phyloP scores from a whole-genome alignment of 2,888 invertebrate genomes.

The Gymnoscelis rufifasciata region DNA sequence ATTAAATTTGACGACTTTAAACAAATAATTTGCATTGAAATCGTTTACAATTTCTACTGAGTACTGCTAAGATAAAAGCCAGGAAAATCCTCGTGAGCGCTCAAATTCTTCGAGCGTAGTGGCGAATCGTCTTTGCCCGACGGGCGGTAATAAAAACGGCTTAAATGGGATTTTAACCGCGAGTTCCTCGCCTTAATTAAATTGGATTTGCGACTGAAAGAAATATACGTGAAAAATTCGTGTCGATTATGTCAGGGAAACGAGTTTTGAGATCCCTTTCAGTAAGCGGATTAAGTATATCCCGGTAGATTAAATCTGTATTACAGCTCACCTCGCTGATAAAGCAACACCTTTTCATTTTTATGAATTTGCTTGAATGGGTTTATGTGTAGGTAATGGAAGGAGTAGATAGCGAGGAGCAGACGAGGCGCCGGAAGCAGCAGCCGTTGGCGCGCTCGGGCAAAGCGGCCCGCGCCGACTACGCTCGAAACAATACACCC shows the following conservation, averaged over 20 bases:
- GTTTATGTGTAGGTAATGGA: slow-evolving; percentile 5
- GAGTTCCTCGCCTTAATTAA: slow-evolving; percentile 78
- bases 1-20: slow-evolving; percentile 11
- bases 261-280: slow-evolving; percentile 64
- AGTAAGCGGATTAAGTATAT: slow-evolving; percentile 60
- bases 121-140: slow-evolving; percentile 74
- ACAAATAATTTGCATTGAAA: slow-evolving; percentile 63
- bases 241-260: slow-evolving; percentile 73
- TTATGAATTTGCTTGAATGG: slow-evolving; percentile 33
- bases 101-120: slow-evolving; percentile 72
- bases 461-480: slow-evolving; percentile 13
- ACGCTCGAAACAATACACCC: slow-evolving; percentile 22
- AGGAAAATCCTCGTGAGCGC: slow-evolving; percentile 66
- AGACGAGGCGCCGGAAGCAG: slow-evolving; percentile 50
- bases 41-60: slow-evolving; percentile 59
- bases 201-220: slow-evolving; percentile 78
- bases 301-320: slow-evolving; percentile 45
- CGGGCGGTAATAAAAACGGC: slow-evolving; percentile 79
- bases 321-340: slow-evolving; percentile 27
- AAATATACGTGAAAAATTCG: slow-evolving; percentile 76
- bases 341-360: slow-evolving; percentile 29
- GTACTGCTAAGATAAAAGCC: slow-evolving; percentile 66
- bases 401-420: slow-evolving; percentile 25
- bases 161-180: slow-evolving; percentile 79
- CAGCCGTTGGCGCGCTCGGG: slow-evolving; percentile 42